A percentile compares a stretch with the other conserved stretches of the same genome.
Conservation (phyloP, 2,888 invertebrate genomes). For the Malachius bipustulatus region DNA sequence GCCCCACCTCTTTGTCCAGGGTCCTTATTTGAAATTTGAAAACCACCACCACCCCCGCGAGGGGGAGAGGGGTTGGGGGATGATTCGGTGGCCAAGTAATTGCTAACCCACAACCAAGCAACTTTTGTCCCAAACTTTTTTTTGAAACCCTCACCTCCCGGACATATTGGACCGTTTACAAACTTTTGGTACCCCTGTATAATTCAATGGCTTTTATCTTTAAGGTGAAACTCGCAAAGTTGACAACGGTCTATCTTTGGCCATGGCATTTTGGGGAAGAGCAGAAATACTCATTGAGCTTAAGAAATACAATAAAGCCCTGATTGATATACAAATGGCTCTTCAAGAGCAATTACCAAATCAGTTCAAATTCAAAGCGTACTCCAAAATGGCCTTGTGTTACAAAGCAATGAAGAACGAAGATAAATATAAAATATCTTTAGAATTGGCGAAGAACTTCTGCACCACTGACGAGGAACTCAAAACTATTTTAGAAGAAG, state of each 20-base stretch:
- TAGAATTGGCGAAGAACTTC: conserved; percentile 50
- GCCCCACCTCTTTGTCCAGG: too few species aligned
- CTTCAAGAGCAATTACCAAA: conserved; percentile 50
- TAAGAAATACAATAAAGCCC: conserved; percentile 45
- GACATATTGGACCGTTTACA: too few species aligned
- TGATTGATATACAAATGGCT: conserved; percentile 57
- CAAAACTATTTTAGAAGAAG: conserved; percentile 20
- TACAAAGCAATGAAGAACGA: conserved; percentile 50
- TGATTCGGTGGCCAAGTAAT: too few species aligned
- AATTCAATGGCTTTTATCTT: too few species aligned
- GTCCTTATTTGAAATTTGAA: too few species aligned
- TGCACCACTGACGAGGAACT: conserved; percentile 38
- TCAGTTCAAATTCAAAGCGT: conserved; percentile 50
- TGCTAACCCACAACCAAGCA: too few species aligned
- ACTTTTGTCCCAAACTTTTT: too few species aligned
- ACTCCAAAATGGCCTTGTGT: conserved; percentile 57
- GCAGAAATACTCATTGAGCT: conserved; percentile 50
- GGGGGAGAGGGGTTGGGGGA: too few species aligned
- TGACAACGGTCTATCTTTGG: conserved; percentile 52
- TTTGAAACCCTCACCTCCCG: too few species aligned
- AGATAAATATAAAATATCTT: conserved; percentile 52
- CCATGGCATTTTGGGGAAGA: conserved; percentile 53
- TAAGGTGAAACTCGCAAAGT: conserved; percentile 30
- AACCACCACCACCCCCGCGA: too few species aligned
- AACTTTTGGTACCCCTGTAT: too few species aligned